Conservation (phyloP, 2,888 invertebrate genomes). For the Cinara cedri region DNA sequence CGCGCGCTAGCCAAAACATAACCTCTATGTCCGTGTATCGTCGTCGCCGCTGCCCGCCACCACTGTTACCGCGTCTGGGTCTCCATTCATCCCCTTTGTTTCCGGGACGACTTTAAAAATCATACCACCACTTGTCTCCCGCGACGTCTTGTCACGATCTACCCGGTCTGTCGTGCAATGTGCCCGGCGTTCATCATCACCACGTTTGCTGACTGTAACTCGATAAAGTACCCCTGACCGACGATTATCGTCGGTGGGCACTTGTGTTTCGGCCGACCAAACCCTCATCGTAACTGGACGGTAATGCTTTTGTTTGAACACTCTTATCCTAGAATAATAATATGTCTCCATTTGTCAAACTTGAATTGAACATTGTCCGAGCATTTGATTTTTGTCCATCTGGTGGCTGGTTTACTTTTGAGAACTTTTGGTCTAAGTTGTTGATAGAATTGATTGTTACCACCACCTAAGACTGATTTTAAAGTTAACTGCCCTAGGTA, state of each 20-base stretch:
- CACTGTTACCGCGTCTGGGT: conserved; percentile 29
- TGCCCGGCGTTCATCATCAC: background rate
- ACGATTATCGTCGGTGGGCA: background rate
- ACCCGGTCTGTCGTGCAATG: background rate
- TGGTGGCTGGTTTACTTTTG: too few species aligned
- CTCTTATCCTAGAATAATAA: too few species aligned
- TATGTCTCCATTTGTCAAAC: background rate
- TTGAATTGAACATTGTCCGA: background rate
- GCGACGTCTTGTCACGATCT: background rate
- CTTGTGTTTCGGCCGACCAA: background rate
- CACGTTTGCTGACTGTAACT: background rate
- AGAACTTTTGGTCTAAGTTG: too few species aligned
- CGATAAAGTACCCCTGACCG: background rate
- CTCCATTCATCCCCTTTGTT: conserved; percentile 39
- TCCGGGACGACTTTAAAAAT: conserved; percentile 40
- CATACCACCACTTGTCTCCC: background rate
- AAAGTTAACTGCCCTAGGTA: too few species aligned
- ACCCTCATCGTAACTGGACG: background rate
- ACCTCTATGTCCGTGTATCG: conserved; percentile 45
- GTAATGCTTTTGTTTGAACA: background rate
- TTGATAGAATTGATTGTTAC: too few species aligned
- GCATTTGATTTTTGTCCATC: too few species aligned
- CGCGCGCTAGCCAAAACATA: conserved; percentile 54
- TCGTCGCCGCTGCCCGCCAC: background rate
- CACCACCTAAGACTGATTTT: too few species aligned